Evolutionary conservation across 2,113 vertebrate genomes (phyloP), one percentile per base, ranked within the genome.

Genomic region (Chlorodrepanis virens): DNA sequence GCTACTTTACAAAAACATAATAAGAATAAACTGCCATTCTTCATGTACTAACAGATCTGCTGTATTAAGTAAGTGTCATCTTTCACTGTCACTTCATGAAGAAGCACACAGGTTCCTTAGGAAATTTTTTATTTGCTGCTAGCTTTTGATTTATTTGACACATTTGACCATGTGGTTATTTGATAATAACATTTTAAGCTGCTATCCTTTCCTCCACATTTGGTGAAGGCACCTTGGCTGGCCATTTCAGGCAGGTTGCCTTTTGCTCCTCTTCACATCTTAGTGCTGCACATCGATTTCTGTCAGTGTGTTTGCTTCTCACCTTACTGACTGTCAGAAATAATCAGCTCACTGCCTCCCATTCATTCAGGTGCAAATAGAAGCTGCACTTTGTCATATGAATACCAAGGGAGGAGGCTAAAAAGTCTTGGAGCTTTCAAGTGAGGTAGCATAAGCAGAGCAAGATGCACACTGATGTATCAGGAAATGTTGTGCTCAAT

Each of bases 301-400:
- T 96, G 95, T 96, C 96, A 95, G 79, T 16, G 12, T 93, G 74
- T 93, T 97, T 97, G 77, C 87, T 88, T 72, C 64, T 96, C 25
- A 5, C 87, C 96, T 96, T 90, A 89, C n/a, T 42, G 18, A 57
- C 93, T 97, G 97, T 93, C 97, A 96, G 81, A 96, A 97, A 96
- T 93, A 97, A 97, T 97, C 96, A 97, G 63, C 83, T 92, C 76
- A 45, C 65, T 65, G 49, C 82, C 89, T 96, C 83, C 91, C 81
- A 53, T 87, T 96, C 87, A 89, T 78, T 92, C 96, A 97, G 91
- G 96, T 97, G 92, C 79, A 93, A 96, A 96, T 21, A 57, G 72
- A 84, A 90, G 89, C 60, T 85, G 72, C 72, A 40, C 88, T 97
- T 95, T 96, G 86, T 74, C 64, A 37, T 86, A 63, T 84, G 54